Evolutionary conservation across 2,888 invertebrate species (phyloP).

Genomic region (Nyleta sp.): DNA sequence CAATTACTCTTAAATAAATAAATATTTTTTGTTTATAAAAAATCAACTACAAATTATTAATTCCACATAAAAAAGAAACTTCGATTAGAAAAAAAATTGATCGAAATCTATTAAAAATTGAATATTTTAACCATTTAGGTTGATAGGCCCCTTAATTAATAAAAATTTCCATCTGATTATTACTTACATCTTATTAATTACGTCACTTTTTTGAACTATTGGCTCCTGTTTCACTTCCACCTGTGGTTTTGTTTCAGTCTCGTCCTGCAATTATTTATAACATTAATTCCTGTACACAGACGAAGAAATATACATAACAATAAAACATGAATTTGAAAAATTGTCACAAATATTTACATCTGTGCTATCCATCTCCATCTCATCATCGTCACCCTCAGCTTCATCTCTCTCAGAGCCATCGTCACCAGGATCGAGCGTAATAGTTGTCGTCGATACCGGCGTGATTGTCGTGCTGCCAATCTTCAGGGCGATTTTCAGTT

Average conservation of each 20-base stretch:
- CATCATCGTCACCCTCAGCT: constrained; percentile 92
- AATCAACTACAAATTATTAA: too few relatives aligned
- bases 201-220: neutral
- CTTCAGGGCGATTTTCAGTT: constrained; percentile 83
- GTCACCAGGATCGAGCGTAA: constrained; percentile 86
- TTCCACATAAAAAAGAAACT: too few relatives aligned
- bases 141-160: too few relatives aligned
- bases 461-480: constrained; percentile 88
- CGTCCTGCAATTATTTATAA: constrained; percentile 34
- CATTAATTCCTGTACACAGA: neutral
- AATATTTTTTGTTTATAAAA: too few relatives aligned
- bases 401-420: constrained; percentile 90
- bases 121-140: too few relatives aligned
- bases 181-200: constrained; percentile 65
- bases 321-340: too few relatives aligned
- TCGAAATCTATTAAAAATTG: too few relatives aligned
- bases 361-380: constrained; percentile 84
- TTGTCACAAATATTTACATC: constrained; percentile 69
- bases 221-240: constrained; percentile 4
- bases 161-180: too few relatives aligned
- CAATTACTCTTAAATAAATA: too few relatives aligned
- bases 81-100: too few relatives aligned
- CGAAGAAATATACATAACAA: too few relatives aligned
- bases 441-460: constrained; percentile 74
- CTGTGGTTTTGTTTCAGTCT: constrained; percentile 34